Percentiles rank a stretch among this genome's conserved stretches.
Evolutionary conservation across 2,113 vertebrate genomes (phyloP).

Genomic region (Peromyscus polionotus): DNA sequence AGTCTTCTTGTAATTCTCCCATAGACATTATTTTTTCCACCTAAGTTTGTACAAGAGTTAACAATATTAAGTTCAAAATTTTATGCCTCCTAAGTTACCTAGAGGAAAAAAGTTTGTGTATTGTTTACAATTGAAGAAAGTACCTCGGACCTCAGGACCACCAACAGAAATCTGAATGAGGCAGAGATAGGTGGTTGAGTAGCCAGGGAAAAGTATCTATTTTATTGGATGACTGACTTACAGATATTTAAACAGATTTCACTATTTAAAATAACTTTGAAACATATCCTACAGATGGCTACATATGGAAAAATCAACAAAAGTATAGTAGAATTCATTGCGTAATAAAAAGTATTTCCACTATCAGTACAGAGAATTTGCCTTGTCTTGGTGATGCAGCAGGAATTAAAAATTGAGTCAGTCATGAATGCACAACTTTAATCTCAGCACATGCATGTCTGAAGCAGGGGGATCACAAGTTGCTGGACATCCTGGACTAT

Average conservation of each 20-base stretch:
- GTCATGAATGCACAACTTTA: not conserved
- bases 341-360: constrained; percentile 10
- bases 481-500: not conserved
- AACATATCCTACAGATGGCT: not conserved
- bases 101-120: not conserved
- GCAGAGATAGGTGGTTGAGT: not conserved
- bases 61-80: not conserved
- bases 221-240: not conserved
- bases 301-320: constrained; percentile 29
- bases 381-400: not conserved
- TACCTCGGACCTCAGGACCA: not conserved
- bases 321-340: not conserved
- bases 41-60: not conserved
- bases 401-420: not conserved
- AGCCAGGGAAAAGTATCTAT: not conserved
- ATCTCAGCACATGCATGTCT: not conserved
- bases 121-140: not conserved
- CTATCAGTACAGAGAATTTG: not conserved
- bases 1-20: not conserved
- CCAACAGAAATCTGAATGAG: not conserved
- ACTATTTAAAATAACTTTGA: constrained; percentile 24
- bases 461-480: too few species aligned
- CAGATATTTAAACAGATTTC: not conserved
- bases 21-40: not conserved
- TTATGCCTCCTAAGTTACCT: not conserved